Conservation (phyloP, 2,113 vertebrate species). For the Ameiurus melas region DNA sequence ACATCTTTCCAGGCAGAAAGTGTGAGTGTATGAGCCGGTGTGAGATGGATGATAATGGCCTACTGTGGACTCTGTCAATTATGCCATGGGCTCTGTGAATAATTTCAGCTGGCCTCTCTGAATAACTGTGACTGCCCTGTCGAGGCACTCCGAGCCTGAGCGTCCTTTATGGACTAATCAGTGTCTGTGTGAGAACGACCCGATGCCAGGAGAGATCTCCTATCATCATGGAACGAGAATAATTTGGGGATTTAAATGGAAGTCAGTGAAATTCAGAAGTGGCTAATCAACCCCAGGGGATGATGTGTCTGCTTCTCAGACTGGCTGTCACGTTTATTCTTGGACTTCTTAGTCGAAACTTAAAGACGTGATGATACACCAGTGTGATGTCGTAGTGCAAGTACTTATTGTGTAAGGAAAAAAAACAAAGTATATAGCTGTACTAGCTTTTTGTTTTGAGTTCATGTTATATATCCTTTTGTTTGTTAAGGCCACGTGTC, state of each 20-base stretch:
- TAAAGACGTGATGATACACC: neutral
- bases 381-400: too few species aligned
- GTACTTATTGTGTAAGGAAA: neutral
- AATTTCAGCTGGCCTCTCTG: conserved; percentile 34
- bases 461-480: neutral
- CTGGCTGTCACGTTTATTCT: neutral
- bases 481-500: neutral
- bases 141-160: neutral
- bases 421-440: neutral
- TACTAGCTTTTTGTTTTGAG: neutral
- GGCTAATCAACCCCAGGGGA: conserved; percentile 4
- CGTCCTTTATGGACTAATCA: conserved; percentile 31
- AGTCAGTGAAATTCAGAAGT: conserved; percentile 10
- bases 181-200: neutral
- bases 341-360: neutral
- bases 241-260: conserved; percentile 13
- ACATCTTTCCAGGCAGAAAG: neutral
- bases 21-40: conserved; percentile 24
- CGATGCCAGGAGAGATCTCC: conserved; percentile 12
- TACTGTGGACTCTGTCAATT: conserved; percentile 47
- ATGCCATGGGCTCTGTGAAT: conserved; percentile 20
- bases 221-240: neutral
- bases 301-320: neutral
- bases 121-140: conserved; percentile 7
- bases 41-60: conserved; percentile 37